Conservation (phyloP, 2,113 vertebrate genomes). For the Hystrix cristata region DNA sequence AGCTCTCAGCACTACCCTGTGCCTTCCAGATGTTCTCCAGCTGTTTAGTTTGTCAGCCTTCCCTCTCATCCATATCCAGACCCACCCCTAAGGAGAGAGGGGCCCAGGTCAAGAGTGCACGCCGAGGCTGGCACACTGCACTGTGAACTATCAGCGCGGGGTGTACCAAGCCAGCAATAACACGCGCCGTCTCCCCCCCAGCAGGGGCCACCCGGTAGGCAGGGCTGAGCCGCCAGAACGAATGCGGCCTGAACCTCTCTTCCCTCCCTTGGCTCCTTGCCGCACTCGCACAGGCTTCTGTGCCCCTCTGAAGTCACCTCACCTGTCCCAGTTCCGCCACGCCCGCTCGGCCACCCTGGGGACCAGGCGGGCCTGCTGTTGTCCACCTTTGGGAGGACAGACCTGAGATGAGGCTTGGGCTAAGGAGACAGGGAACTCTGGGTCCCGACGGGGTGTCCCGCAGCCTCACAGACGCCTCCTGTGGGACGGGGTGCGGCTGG, state of each 20-base stretch:
- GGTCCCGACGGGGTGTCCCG: too few species aligned
- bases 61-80: background rate
- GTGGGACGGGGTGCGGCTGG: background rate
- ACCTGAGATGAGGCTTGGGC: background rate
- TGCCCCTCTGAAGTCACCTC: background rate
- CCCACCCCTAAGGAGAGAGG: background rate
- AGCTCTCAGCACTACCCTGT: background rate
- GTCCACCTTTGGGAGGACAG: background rate
- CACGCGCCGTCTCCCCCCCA: fast-evolving
- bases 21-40: background rate
- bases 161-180: background rate
- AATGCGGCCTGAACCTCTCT: background rate
- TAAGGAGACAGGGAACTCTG: background rate
- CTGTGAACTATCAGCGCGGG: background rate
- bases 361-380: background rate
- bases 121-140: too few species aligned
- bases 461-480: too few species aligned
- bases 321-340: background rate
- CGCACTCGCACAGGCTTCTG: background rate
- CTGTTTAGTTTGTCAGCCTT: background rate
- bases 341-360: background rate
- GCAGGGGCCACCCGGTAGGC: too few species aligned
- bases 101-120: background rate
- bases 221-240: too few species aligned
- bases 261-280: background rate